Conservation (phyloP, 2,113 vertebrate species). For the Tupaia chinensis region DNA sequence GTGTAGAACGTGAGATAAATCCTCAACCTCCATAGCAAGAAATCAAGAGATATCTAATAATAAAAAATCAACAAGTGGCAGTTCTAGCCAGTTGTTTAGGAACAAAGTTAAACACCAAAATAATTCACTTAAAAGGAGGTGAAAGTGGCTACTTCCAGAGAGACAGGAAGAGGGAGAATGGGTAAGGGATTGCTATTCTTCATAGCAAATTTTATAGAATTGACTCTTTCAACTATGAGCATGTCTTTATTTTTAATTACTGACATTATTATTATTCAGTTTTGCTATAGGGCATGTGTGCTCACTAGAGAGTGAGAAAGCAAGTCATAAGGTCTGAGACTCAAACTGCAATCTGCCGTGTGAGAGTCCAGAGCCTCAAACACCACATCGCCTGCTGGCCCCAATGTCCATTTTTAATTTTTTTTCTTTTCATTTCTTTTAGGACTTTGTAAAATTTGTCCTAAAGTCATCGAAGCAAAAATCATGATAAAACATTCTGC, state of each 20-base stretch:
- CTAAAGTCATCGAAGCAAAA: too few species aligned
- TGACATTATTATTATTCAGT: too few species aligned
- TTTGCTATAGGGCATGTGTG: too few species aligned
- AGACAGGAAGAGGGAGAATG: not conserved
- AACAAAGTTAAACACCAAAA: not conserved
- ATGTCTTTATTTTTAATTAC: slow-evolving; percentile 30
- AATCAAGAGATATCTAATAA: not conserved
- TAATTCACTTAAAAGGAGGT: not conserved
- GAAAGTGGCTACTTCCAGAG: not conserved
- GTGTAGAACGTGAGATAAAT: not conserved
- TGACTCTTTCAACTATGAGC: not conserved
- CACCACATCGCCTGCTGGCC: too few species aligned
- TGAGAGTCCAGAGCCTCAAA: too few species aligned
- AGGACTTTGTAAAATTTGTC: too few species aligned
- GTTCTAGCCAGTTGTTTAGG: not conserved
- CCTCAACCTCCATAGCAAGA: not conserved
- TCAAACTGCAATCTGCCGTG: too few species aligned
- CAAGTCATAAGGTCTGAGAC: too few species aligned
- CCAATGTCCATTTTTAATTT: too few species aligned
- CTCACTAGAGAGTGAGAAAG: too few species aligned
- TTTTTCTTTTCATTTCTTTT: too few species aligned
- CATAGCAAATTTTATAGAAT: not conserved
- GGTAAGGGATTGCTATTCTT: not conserved
- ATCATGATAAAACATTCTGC: too few species aligned
- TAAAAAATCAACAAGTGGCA: not conserved